phyloP scores from a whole-genome alignment of 1,140 invertebrate genomes.

The Brachionus sp. region DNA sequence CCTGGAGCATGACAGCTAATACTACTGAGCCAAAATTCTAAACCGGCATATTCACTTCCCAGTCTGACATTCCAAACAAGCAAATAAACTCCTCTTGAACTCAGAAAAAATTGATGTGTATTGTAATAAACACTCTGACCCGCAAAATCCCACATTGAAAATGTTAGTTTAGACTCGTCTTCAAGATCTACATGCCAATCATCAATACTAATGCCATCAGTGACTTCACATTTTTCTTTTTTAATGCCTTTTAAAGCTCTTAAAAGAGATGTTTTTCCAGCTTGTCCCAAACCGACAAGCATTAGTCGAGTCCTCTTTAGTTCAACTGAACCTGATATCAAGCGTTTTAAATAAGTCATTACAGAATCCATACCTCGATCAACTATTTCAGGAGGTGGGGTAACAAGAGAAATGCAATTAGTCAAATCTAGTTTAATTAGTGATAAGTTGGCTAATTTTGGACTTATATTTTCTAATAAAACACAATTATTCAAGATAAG shows the following conservation, averaged over 20 bases:
- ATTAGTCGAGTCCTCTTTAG: slow-evolving; percentile 58
- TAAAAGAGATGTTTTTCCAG: slow-evolving; percentile 57
- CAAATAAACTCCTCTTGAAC: slow-evolving; percentile 55
- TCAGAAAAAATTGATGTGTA: slow-evolving; percentile 59
- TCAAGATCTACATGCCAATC: slow-evolving; percentile 50
- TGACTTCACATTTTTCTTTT: slow-evolving; percentile 49
- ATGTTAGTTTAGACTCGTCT: slow-evolving; percentile 47
- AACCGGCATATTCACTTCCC: slow-evolving; percentile 57
- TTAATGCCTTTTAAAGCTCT: slow-evolving; percentile 6
- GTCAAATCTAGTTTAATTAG: slow-evolving; percentile 51
- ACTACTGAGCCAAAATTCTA: slow-evolving; percentile 59
- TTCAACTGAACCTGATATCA: slow-evolving; percentile 50
- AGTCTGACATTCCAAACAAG: slow-evolving; percentile 57
- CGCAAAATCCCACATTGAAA: slow-evolving; percentile 58
- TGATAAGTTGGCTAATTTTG: slow-evolving; percentile 50
- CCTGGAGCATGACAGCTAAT: slow-evolving; percentile 51
- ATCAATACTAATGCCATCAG: slow-evolving; percentile 56
- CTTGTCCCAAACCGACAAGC: slow-evolving; percentile 58
- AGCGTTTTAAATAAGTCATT: slow-evolving; percentile 52
- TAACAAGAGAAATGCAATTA: slow-evolving; percentile 53
- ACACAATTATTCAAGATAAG: slow-evolving; percentile 30
- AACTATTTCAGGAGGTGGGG: slow-evolving; percentile 55
- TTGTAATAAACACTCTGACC: slow-evolving; percentile 59
- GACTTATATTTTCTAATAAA: slow-evolving; percentile 47
- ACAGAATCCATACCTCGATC: slow-evolving; percentile 51